Evolutionary conservation across 2,888 invertebrate genomes (phyloP).

Genomic region (Drosophila subquinaria): DNA sequence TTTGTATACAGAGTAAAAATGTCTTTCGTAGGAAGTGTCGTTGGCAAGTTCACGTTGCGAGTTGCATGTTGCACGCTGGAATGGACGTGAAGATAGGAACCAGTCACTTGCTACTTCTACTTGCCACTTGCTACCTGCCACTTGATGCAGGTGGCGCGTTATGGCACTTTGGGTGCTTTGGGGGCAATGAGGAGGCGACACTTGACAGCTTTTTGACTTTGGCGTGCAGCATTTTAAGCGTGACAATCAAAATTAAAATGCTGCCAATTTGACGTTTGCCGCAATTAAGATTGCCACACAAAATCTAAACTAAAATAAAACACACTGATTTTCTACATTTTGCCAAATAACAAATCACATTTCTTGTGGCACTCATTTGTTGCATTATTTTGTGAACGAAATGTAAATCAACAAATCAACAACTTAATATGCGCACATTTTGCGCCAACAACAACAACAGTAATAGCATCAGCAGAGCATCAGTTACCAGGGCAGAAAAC

Average conservation of each 20-base stretch:
- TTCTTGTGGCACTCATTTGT: slow-evolving; percentile 42
- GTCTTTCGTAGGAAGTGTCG: slow-evolving; percentile 8
- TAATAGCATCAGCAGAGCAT: slow-evolving; percentile 22
- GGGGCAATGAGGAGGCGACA: not conserved
- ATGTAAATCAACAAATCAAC: slow-evolving; percentile 74
- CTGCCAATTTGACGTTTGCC: slow-evolving; percentile 8
- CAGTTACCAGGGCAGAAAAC: slow-evolving; percentile 35
- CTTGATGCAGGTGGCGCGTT: slow-evolving; percentile 34
- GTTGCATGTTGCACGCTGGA: not conserved
- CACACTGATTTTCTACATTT: slow-evolving; percentile 8
- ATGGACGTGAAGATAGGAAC: not conserved
- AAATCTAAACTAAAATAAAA: not conserved
- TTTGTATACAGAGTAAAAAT: not conserved
- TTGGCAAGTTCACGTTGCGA: slow-evolving; percentile 8
- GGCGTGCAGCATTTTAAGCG: slow-evolving; percentile 41
- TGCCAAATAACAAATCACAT: slow-evolving; percentile 29
- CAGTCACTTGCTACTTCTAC: not conserved
- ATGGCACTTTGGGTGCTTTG: slow-evolving; percentile 27
- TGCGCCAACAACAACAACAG: slow-evolving; percentile 45
- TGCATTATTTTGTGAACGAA: slow-evolving; percentile 24
- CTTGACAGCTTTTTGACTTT: slow-evolving; percentile 23
- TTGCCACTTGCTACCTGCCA: slow-evolving; percentile 11
- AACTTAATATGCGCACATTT: slow-evolving; percentile 72
- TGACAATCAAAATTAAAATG: slow-evolving; percentile 57
- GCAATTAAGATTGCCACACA: slow-evolving; percentile 4